Conservation (phyloP, 2,888 invertebrate species). For the Ashinkailepas kermadecensis region DNA sequence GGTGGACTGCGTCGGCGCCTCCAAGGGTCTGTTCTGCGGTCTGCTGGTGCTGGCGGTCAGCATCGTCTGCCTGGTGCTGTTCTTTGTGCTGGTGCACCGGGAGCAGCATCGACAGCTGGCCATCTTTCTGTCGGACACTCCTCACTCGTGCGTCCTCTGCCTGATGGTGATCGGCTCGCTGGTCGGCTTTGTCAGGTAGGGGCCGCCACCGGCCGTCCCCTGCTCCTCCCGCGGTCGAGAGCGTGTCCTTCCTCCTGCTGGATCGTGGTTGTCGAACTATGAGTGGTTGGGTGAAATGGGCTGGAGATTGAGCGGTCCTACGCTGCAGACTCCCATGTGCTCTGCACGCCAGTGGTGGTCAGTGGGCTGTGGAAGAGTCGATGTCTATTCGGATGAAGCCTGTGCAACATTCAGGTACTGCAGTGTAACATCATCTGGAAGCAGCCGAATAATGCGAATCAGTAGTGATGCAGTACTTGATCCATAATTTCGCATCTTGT, state of each 20-base stretch:
- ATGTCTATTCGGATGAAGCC: too few relatives aligned
- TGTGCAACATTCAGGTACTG: too few relatives aligned
- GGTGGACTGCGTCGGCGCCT: slow-evolving; percentile 90
- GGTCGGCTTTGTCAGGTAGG: slow-evolving; percentile 69
- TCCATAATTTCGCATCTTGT: too few relatives aligned
- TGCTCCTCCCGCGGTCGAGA: not conserved
- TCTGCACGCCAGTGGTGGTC: too few relatives aligned
- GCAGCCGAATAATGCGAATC: too few relatives aligned
- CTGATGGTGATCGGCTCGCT: slow-evolving; percentile 81
- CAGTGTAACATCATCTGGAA: too few relatives aligned
- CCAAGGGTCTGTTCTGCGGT: slow-evolving; percentile 71
- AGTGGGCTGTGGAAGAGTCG: too few relatives aligned
- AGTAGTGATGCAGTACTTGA: too few relatives aligned
- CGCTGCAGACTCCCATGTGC: too few relatives aligned
- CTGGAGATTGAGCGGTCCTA: too few relatives aligned
- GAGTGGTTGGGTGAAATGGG: not conserved
- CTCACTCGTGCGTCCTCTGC: slow-evolving; percentile 79
- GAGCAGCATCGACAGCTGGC: slow-evolving; percentile 65
- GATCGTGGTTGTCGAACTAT: not conserved
- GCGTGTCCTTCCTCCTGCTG: not conserved
- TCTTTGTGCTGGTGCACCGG: slow-evolving; percentile 80
- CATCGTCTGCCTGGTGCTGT: slow-evolving; percentile 84
- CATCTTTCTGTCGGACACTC: slow-evolving; percentile 83
- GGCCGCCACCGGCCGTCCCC: too few relatives aligned
- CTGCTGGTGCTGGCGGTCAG: slow-evolving; percentile 80